Conservation (phyloP, 2,888 invertebrate genomes). For the Gasteruption jaculator region DNA sequence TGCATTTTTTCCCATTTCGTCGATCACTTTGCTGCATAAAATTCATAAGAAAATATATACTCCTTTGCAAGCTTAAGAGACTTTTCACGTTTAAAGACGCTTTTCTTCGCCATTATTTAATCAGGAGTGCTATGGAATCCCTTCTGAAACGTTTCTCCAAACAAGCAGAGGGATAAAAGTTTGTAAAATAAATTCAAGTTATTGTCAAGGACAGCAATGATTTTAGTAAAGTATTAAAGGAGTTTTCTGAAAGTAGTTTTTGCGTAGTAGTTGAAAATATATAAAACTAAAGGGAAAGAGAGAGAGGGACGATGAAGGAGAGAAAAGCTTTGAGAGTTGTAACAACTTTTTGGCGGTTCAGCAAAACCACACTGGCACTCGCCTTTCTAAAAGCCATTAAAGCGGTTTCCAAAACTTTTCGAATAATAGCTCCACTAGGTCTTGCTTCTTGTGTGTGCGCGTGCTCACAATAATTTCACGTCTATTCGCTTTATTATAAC, state of each 20-base stretch:
- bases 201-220: slow-evolving; percentile 30
- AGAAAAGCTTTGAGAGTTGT: slow-evolving; percentile 33
- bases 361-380: slow-evolving; percentile 23
- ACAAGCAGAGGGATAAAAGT: no score
- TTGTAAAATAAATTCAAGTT: slow-evolving; percentile 38
- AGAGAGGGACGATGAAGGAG: no score
- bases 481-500: slow-evolving; percentile 40
- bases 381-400: slow-evolving; percentile 40
- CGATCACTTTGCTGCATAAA: no score
- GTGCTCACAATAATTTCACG: slow-evolving; percentile 39
- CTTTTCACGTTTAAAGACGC: no score
- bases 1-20: no score
- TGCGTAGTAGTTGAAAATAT: no score
- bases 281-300: no score
- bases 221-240: slow-evolving; percentile 21
- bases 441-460: slow-evolving; percentile 31
- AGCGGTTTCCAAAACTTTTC: slow-evolving; percentile 38
- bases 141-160: no score
- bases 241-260: slow-evolving; percentile 26
- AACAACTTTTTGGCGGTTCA: slow-evolving; percentile 40
- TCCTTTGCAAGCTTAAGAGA: no score
- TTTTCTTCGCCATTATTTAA: no score
- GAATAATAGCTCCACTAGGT: slow-evolving; percentile 42
- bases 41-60: no score
- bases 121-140: no score